A percentile compares a stretch with the other conserved stretches of the same genome.
These are phyloP conservation scores for Cepphus grylle DNA, from an alignment of 2,113 vertebrate species.

Conservation along the genomic window DNA sequence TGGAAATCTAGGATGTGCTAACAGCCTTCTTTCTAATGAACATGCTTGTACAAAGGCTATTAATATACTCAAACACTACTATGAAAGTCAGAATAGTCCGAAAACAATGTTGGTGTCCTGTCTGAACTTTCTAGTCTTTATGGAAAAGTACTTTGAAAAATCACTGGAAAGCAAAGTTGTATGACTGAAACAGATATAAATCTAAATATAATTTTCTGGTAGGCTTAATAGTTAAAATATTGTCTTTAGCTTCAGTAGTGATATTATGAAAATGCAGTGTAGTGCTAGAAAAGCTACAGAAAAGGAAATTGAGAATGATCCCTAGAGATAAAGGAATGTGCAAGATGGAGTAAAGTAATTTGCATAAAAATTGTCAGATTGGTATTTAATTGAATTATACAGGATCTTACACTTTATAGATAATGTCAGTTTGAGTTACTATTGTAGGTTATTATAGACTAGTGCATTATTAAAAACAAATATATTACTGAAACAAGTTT, in stretches of 20 bases:
- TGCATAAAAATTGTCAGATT: constrained; percentile 39
- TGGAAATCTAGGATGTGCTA: neutral
- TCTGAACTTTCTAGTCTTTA: constrained; percentile 5
- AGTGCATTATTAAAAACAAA: constrained; percentile 17
- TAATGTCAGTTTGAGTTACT: constrained; percentile 15
- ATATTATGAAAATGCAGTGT: constrained; percentile 39
- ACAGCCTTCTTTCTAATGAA: constrained; percentile 10
- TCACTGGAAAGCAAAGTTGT: constrained; percentile 18
- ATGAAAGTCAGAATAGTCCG: neutral
- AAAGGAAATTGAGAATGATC: constrained; percentile 50
- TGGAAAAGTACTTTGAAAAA: constrained; percentile 17
- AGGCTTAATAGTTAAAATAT: constrained; percentile 50
- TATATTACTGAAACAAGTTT: neutral
- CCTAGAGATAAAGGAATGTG: constrained; percentile 28
- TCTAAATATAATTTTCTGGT: constrained; percentile 55
- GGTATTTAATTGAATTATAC: constrained; percentile 52
- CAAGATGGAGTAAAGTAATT: constrained; percentile 11
- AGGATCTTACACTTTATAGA: neutral
- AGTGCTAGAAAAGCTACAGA: neutral
- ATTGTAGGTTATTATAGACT: neutral
- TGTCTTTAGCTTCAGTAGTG: constrained; percentile 29
- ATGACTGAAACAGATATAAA: constrained; percentile 38
- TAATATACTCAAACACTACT: neutral
- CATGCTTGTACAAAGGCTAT: neutral
- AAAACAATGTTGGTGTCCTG: neutral